These are phyloP conservation scores for Sylvia atricapilla DNA, from an alignment of 2,113 vertebrate species.

Conservation along the genomic window DNA sequence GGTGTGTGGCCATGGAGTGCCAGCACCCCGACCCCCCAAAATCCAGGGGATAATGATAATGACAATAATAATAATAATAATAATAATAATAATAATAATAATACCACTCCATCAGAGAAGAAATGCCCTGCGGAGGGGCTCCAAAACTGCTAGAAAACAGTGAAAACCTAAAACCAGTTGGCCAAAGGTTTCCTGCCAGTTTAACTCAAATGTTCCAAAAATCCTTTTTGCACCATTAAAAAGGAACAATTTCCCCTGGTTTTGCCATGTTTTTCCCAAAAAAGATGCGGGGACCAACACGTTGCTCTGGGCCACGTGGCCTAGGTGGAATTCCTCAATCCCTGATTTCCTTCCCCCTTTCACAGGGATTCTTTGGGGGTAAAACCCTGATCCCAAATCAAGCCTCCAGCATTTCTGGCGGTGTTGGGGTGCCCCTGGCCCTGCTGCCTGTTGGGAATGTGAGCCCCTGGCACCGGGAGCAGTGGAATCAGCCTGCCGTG, in stretches of 20 bases:
- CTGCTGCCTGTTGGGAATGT: neutral
- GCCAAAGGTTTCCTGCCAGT: too few relatives aligned
- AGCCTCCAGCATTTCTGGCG: neutral
- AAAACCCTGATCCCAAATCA: accelerated
- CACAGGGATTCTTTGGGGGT: accelerated
- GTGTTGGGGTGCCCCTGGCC: neutral
- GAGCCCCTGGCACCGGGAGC: accelerated
- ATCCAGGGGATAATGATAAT: neutral
- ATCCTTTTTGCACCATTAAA: neutral
- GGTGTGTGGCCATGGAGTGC: neutral
- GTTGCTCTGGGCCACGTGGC: neutral
- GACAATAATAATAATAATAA: neutral
- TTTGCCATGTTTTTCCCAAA: neutral
- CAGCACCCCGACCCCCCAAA: neutral
- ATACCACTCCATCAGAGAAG: neutral
- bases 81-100: neutral
- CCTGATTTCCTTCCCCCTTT: neutral
- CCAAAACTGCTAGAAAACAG: neutral
- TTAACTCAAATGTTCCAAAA: neutral
- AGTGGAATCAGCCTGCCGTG: neutral
- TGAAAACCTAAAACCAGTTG: neutral
- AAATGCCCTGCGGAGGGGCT: accelerated
- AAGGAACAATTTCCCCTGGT: accelerated
- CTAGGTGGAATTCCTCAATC: neutral
- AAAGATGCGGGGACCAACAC: accelerated